phyloP scores from a whole-genome alignment of 1,140 invertebrate species.

The Artemia franciscana region DNA sequence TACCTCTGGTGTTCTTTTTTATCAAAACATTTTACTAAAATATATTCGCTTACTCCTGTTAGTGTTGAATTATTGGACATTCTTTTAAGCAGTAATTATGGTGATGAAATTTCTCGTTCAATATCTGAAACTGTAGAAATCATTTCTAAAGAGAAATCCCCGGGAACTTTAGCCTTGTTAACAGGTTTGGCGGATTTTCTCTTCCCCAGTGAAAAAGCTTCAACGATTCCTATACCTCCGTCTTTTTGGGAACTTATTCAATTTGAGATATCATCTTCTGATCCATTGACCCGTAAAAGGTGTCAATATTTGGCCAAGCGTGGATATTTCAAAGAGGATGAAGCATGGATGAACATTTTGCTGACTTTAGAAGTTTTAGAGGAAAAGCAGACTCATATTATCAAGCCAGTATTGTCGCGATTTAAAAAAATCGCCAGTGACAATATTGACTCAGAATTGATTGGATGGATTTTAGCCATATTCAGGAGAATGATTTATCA shows the following conservation, averaged over 20 bases:
- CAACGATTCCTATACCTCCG: not conserved
- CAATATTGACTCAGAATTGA: not conserved
- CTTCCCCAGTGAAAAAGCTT: not conserved
- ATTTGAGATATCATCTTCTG: not conserved
- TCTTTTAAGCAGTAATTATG: not conserved
- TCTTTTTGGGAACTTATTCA: slow-evolving; percentile 7
- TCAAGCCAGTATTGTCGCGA: slow-evolving; percentile 25
- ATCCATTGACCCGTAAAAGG: slow-evolving; percentile 5
- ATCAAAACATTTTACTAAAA: no score
- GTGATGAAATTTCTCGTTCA: not conserved
- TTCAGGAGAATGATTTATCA: slow-evolving; percentile 7
- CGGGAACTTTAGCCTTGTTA: not conserved
- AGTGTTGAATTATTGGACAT: no score
- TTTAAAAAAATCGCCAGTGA: slow-evolving; percentile 9
- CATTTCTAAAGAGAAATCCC: not conserved
- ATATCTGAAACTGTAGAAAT: not conserved
- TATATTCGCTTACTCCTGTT: no score
- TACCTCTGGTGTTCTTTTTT: no score
- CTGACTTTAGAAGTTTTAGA: slow-evolving; percentile 29
- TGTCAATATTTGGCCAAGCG: slow-evolving; percentile 9
- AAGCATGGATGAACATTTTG: slow-evolving; percentile 20
- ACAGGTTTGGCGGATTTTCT: not conserved
- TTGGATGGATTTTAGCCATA: slow-evolving; percentile 6
- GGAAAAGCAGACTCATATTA: slow-evolving; percentile 33
- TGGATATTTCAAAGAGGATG: not conserved